Evolutionary conservation across 2,888 invertebrate species (phyloP), one percentile per base, ranked within the genome.

Genomic region (Meghimatium bilineatum): DNA sequence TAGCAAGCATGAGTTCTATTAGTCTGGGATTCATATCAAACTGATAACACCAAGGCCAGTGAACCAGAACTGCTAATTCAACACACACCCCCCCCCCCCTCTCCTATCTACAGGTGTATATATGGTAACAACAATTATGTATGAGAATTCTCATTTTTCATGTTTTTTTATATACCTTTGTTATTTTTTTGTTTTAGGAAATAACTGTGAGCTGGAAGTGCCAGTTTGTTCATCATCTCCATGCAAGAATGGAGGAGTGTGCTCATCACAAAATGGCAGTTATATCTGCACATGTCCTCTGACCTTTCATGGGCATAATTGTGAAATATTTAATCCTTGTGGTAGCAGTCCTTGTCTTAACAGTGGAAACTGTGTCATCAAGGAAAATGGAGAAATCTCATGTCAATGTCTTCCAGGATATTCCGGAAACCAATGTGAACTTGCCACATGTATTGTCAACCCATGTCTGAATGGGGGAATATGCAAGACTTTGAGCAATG

Each of bases 341-440:
- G 88, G 87, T 36, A 88, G 89, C 76, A 87, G 87, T 71, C 91
- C 91, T 12, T 92, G 91, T 85, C 85, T 89, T 6, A 89, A 91
- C 85, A 87, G 87, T 34, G 90, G 89, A 12, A 76, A 71, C 5
- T 91, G 91, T 80, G 66, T 84, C 56, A 26, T 44, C 17, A 60
- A 81, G 44, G 74, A 69, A 36, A 49, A 72, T 38, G 86, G 66
- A 26, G 85, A 84, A 44, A 80, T 85, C 36, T 32, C 85, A 0
- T 92, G 92, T 86, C 82, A 87, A 23, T 92, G 92, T 84, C 77
- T 85, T 17, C 82, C 83, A 5, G 89, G 89, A 29, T 92, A 88
- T 79, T 88, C 87, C 2, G 92, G 92, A 12, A 60, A 77, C 29
- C 87, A 83, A 44, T 92, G 92, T 83, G 88, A 92, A 75, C 76